Evolutionary conservation across 2,888 invertebrate species (phyloP), one percentile per base, ranked within the genome.

Genomic region (Herminia tarsipennalis): DNA sequence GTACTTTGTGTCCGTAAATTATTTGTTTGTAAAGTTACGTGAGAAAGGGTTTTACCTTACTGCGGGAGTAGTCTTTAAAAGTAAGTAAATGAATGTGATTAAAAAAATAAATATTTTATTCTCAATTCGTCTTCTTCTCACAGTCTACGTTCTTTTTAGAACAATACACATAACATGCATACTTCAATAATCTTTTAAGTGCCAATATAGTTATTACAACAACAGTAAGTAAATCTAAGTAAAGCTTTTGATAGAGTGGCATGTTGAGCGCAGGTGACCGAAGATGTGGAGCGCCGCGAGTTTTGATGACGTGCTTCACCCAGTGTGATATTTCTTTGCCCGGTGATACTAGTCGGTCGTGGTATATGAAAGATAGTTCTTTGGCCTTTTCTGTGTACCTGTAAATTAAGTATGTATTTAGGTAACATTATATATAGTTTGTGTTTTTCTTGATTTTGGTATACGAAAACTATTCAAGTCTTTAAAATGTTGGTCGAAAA

Each of bases 241-340:
- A 81, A 13, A 67, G 33, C 49, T 74, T 81, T 70, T 81, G 77
- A 66, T 79, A 79, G 66, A 71, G 69, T 12, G 77, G 69, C 10
- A 76, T 43, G 28, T 49, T n/a, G 1, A 78, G 64, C 0, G 76
- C 79, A 0, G 67, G 70, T 0, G 81, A 79, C 32, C 76, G 76
- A 1, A 81, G 67, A 47, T 80, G 74, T 1, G 52, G 63, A 0
- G 81, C 82, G 2, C 81, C 82, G 0, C 58, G 28, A 0, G 78
- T 79, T 6, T 52, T 49, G 9, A 73, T 57, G 34, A 79, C 80
- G 53, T 80, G 77, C 20, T 74, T 72, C 12, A 73, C 71, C 78
- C 80, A 81, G 43, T 78, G 73, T 9, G 70, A 68, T 28, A 82
- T 13, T 52, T 78, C 78, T 6, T 25, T 51, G 4, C 70, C 72